A percentile compares a stretch with the other conserved stretches of the same genome.
Evolutionary conservation across 2,113 vertebrate species (phyloP).

Genomic region (Chamaetylas fuelleborni): DNA sequence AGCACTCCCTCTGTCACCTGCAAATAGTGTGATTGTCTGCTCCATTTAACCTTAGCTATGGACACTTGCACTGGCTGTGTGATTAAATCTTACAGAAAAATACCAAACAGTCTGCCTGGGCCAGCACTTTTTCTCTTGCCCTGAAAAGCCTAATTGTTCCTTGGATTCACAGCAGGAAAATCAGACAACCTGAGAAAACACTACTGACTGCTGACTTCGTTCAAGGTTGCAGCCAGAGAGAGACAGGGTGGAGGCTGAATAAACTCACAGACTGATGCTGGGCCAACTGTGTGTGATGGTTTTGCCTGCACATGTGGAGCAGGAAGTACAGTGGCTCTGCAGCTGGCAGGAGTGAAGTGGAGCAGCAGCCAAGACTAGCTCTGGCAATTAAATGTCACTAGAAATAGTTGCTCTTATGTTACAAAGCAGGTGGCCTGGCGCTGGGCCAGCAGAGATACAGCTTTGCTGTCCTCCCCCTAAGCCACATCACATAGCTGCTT

Average conservation of each 20-base stretch:
- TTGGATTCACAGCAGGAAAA: background rate
- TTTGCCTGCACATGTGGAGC: background rate
- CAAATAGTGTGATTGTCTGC: background rate
- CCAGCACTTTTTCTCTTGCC: background rate
- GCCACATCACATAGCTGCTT: background rate
- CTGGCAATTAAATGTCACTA: background rate
- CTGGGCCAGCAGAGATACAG: background rate
- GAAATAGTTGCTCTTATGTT: background rate
- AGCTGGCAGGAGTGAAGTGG: background rate
- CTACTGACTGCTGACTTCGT: background rate
- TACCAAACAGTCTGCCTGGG: background rate
- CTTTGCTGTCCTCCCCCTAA: background rate
- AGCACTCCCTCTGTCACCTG: background rate
- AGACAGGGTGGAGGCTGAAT: background rate
- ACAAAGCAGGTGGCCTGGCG: background rate
- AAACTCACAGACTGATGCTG: background rate
- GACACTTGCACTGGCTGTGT: background rate
- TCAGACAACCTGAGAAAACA: background rate
- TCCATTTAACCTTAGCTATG: background rate
- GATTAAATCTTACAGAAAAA: background rate
- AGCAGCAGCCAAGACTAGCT: background rate
- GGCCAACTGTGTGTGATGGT: background rate
- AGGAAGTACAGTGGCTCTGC: background rate
- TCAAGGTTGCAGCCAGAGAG: background rate
- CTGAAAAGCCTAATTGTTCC: background rate